These are phyloP conservation scores for Champsocephalus gunnari DNA, from an alignment of 2,797 vertebrate genomes.

Conservation along the genomic window DNA sequence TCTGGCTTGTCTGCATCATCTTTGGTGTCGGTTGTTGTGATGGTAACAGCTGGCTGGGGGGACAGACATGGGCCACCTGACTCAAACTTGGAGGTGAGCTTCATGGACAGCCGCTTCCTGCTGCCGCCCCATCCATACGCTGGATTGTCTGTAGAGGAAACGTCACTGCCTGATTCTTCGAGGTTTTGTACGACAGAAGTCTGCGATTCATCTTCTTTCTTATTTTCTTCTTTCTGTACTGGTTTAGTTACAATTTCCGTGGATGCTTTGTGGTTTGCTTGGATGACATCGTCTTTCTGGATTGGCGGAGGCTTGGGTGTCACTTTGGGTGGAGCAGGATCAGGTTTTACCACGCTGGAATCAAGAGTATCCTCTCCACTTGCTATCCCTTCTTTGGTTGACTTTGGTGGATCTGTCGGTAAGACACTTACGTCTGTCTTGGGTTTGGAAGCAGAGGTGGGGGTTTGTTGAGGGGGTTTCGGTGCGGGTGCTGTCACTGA, in stretches of 20 bases:
- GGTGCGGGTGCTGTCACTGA: slow-evolving; percentile 1
- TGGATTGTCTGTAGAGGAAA: slow-evolving; percentile 26
- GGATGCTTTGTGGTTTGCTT: slow-evolving; percentile 43
- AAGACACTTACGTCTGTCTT: slow-evolving; percentile 17
- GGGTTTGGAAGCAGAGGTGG: slow-evolving; percentile 37
- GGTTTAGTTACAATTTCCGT: slow-evolving; percentile 1
- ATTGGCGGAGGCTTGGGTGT: slow-evolving; percentile 27
- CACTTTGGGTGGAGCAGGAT: slow-evolving; percentile 22
- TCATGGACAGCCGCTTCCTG: slow-evolving; percentile 86
- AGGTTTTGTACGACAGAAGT: slow-evolving; percentile 14
- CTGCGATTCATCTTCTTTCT: slow-evolving; percentile 17
- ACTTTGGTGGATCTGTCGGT: slow-evolving; percentile 34
- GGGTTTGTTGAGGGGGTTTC: slow-evolving; percentile 22
- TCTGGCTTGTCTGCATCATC: slow-evolving; percentile 5
- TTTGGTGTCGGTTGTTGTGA: slow-evolving; percentile 52
- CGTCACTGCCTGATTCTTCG: slow-evolving; percentile 26
- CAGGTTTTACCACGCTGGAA: slow-evolving; percentile 30
- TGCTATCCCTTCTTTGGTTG: slow-evolving; percentile 33
- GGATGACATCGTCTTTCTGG: slow-evolving; percentile 40
- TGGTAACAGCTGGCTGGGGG: slow-evolving; percentile 32
- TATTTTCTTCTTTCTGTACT: slow-evolving; percentile 33
- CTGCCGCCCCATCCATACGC: slow-evolving; percentile 59
- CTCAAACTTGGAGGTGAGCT: slow-evolving; percentile 90
- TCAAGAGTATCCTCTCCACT: slow-evolving; percentile 21
- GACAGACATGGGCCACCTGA: slow-evolving; percentile 63